Conservation (phyloP, 2,888 invertebrate genomes). For the Lasioglossum villosulum region DNA sequence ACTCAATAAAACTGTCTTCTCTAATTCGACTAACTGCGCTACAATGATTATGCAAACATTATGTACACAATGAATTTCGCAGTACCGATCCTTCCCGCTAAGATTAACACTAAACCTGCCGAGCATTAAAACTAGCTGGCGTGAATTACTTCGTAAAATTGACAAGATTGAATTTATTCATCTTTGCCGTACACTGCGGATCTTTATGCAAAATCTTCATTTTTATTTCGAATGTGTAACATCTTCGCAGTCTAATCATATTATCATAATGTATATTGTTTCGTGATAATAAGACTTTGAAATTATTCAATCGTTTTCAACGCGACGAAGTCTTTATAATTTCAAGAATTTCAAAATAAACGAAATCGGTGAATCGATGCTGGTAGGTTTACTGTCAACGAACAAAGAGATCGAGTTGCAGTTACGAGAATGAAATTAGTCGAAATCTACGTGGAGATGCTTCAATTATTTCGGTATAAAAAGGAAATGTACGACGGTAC, state of each 20-base stretch:
- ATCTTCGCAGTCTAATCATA: background rate
- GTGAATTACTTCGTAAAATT: background rate
- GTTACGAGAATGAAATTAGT: conserved; percentile 1
- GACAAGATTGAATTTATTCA: background rate
- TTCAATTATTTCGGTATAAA: conserved; percentile 53
- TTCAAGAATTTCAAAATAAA: background rate
- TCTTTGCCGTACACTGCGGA: background rate
- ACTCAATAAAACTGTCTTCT: conserved; percentile 7
- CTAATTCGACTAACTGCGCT: conserved; percentile 19
- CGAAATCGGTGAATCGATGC: background rate
- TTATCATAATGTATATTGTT: background rate
- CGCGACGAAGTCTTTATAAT: background rate
- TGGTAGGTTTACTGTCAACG: background rate
- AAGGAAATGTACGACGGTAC: conserved; percentile 60
- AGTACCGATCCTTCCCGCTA: background rate
- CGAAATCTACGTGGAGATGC: conserved; percentile 43
- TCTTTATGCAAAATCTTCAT: background rate
- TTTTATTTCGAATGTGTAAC: background rate
- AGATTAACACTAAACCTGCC: background rate
- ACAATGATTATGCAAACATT: conserved; percentile 18
- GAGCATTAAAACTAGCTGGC: background rate
- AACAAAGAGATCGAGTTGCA: background rate
- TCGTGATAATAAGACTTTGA: background rate
- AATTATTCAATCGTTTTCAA: background rate
- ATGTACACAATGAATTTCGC: conserved; percentile 46